phyloP scores from a whole-genome alignment of 2,888 invertebrate genomes.

The Pomacea canaliculata region DNA sequence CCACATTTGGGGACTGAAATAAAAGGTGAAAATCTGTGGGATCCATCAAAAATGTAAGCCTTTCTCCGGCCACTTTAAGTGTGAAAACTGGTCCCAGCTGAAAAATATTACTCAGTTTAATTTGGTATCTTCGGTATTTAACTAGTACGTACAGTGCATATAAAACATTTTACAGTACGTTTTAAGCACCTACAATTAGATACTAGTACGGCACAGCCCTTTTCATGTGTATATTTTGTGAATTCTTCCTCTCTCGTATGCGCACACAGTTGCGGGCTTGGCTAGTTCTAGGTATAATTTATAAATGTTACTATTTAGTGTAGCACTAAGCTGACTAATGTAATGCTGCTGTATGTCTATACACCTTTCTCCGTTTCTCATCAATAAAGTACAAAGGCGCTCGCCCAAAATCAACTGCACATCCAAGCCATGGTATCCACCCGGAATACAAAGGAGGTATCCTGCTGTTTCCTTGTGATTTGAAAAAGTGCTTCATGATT shows the following conservation, averaged over 20 bases:
- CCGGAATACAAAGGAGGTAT: slow-evolving; percentile 50
- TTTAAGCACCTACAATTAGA: no score
- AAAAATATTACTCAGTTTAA: background rate
- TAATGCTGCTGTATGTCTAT: background rate
- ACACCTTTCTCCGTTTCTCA: slow-evolving; percentile 50
- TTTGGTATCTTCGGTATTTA: no score
- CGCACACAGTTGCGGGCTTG: no score
- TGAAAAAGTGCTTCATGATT: slow-evolving; percentile 4
- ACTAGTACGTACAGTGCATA: no score
- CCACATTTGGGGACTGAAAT: slow-evolving; percentile 53
- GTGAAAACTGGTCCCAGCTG: slow-evolving; percentile 59
- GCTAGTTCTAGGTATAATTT: no score
- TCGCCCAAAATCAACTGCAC: slow-evolving; percentile 63
- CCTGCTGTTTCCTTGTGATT: background rate
- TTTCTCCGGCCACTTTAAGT: slow-evolving; percentile 58
- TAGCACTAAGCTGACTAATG: no score
- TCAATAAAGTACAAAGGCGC: slow-evolving; percentile 58
- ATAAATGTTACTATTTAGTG: no score
- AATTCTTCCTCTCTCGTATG: no score
- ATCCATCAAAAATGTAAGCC: slow-evolving; percentile 60
- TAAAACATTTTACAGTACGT: no score
- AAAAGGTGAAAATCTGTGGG: slow-evolving; percentile 56
- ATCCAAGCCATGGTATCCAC: slow-evolving; percentile 64
- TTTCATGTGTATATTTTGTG: no score
- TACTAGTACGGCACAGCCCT: no score